phyloP scores from a whole-genome alignment of 35 echinoderm and acorn worm species.

The Ophiothrix spiculata region DNA sequence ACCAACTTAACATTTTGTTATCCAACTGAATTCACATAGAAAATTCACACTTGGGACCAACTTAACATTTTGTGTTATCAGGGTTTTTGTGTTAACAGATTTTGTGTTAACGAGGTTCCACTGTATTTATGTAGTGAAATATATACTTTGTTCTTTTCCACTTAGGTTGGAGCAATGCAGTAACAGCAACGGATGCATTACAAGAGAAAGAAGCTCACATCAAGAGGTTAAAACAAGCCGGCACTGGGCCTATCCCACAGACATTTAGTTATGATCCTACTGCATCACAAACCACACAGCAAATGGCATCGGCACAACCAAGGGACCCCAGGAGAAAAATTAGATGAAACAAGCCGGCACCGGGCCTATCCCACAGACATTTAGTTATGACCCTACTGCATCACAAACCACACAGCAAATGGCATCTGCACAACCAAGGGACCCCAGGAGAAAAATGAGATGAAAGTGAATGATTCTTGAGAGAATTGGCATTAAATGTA shows the following conservation, averaged over 20 bases:
- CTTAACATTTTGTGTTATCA: no score
- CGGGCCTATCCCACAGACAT: neutral
- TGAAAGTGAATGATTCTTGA: constrained; percentile 71
- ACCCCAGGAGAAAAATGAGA: neutral
- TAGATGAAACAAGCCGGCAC: constrained; percentile 24
- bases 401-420: constrained; percentile 35
- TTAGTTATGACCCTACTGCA: neutral
- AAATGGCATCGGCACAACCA: constrained; percentile 6
- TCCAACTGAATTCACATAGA: no score
- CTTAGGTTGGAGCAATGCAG: constrained; percentile 84
- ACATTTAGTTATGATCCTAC: constrained; percentile 84
- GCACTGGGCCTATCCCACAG: constrained; percentile 89
- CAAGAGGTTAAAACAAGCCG: constrained; percentile 65
- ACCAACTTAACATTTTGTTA: no score
- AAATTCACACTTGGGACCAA: no score
- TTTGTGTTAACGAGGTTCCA: no score
- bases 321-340: constrained; percentile 66
- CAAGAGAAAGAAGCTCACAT: constrained; percentile 45
- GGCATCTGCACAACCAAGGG: constrained; percentile 10
- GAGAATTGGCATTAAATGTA: neutral
- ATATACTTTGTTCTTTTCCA: constrained; percentile 8
- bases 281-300: constrained; percentile 38
- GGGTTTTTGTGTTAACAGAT: no score
- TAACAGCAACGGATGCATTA: constrained; percentile 58
- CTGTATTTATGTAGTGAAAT: no score